These are phyloP conservation scores for Actinia tenebrosa DNA, from an alignment of 64 coral and sea anemone genomes.

Conservation along the genomic window DNA sequence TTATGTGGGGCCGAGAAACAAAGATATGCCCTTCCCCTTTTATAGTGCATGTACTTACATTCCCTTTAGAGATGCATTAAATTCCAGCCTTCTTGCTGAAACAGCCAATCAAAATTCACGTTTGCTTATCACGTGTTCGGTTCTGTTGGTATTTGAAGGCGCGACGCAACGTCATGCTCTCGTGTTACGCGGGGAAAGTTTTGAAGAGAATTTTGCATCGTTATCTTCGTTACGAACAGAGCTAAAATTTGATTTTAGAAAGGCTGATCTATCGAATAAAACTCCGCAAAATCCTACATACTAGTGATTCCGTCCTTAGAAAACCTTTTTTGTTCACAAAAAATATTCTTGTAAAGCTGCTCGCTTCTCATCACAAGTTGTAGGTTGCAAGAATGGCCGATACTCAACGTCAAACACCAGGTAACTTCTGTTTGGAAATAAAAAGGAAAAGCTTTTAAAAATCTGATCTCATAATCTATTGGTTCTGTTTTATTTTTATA, in stretches of 20 bases:
- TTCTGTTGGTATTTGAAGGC: constrained; percentile 39
- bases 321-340: too few species aligned
- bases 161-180: constrained; percentile 1
- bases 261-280: neutral
- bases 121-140: constrained; percentile 13
- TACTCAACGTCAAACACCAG: neutral
- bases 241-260: neutral
- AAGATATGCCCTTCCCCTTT: too few species aligned
- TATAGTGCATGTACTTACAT: neutral
- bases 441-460: neutral
- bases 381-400: neutral
- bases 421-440: neutral
- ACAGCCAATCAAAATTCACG: constrained; percentile 14
- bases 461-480: neutral
- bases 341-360: neutral
- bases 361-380: neutral
- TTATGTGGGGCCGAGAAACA: too few species aligned
- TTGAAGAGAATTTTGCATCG: neutral
- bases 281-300: neutral
- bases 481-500: neutral
- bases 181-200: neutral
- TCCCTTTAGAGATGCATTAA: neutral
- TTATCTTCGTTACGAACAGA: too few species aligned
- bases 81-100: neutral
- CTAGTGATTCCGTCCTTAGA: too few species aligned